Evolutionary conservation across 2,797 vertebrate genomes (phyloP), one percentile per base, ranked within the genome.

Genomic region (Tamandua tetradactyla): DNA sequence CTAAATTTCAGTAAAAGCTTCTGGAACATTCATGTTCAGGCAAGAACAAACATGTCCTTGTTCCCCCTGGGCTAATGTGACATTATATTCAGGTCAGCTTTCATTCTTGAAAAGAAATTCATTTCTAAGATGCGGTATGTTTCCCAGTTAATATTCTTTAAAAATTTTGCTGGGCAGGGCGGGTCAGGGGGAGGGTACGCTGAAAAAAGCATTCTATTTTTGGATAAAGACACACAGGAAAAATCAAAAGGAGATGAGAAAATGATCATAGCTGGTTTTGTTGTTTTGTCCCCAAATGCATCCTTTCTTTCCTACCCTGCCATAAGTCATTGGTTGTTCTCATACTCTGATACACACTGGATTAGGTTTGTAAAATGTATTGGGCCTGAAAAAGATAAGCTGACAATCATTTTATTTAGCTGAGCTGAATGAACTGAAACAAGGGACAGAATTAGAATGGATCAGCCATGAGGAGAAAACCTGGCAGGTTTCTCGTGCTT

Each of bases 21-120:
- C 42, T 82, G 71, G 86, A 92, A 93, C 80, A 59, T 82, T 89
- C 92, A 74, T 72, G 62, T 59, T 42, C 80, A 95, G 86, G 13
- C 79, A 89, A 91, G 57, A 92, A n/a, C n/a, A n/a, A n/a, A n/a
- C n/a, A n/a, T 84, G 22, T 81, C 75, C 37, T 74, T 44, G 20
- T 66, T 89, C 72, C n/a, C 79, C 83, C 30, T 30, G 32, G 68
- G 57, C 62, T 72, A 93, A 91, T 61, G 72, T 12, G 3, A 91
- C 83, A 76, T 85, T 59, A 78, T 37, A 52, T 69, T 91, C 35
- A 92, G 61, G 37, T 80, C 79, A 89, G 49, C 20, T 78, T 92
- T 95, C 72, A 64, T 52, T 95, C 42, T 87, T 90, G 23, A 62
- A 87, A 85, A 96, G 32, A 72, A 52, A 87, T 4, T 75, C 15